Conservation (phyloP, 1,140 invertebrate species). For the Nixonia krombeini region DNA sequence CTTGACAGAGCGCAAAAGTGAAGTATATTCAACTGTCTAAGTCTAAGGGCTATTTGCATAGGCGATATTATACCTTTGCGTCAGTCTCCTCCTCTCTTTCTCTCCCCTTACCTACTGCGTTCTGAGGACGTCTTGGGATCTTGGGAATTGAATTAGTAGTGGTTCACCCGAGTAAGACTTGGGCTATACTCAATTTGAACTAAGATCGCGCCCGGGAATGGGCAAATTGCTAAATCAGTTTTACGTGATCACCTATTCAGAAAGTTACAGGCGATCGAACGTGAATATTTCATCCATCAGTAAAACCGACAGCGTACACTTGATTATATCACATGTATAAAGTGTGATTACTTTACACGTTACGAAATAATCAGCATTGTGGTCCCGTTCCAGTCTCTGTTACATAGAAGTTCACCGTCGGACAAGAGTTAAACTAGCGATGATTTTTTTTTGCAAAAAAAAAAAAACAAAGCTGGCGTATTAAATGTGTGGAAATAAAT, state of each 20-base stretch:
- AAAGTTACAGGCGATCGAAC: conserved; percentile 66
- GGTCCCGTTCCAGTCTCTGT: no score
- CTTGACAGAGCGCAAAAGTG: conserved; percentile 43
- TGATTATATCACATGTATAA: conserved; percentile 43
- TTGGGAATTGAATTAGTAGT: conserved; percentile 72
- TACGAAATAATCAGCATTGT: no score
- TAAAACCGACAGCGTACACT: conserved; percentile 47
- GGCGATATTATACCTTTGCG: conserved; percentile 69
- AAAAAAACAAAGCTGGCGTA: no score
- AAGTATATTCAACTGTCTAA: conserved; percentile 70
- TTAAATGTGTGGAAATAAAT: no score
- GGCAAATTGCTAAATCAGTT: conserved; percentile 73
- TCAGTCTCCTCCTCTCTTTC: conserved; percentile 49
- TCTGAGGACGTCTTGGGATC: conserved; percentile 66
- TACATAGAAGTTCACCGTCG: no score
- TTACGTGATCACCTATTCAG: conserved; percentile 73
- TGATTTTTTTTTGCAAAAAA: no score
- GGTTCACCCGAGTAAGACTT: conserved; percentile 71
- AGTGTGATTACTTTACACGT: no score
- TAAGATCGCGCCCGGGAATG: conserved; percentile 68
- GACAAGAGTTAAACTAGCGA: no score
- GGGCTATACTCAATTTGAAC: conserved; percentile 73
- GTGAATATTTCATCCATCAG: conserved; percentile 54
- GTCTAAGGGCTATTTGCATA: conserved; percentile 72
- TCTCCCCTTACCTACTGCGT: conserved; percentile 36